Evolutionary conservation across 2,797 vertebrate genomes (phyloP), one percentile per base, ranked within the genome.

Genomic region (Sebastes kiyomatsui): DNA sequence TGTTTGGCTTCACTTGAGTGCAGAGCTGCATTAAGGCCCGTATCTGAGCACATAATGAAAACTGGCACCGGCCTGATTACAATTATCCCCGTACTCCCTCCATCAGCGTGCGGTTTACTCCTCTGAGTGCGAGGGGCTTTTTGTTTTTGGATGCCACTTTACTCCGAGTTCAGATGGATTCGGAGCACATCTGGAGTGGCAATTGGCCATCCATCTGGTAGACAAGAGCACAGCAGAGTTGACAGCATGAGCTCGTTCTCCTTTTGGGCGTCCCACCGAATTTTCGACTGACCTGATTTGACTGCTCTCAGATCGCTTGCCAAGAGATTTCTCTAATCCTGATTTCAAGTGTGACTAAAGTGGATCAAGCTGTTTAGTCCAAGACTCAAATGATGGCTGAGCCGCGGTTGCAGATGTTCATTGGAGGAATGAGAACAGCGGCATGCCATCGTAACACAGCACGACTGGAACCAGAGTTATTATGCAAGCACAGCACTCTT

Each of bases 281-380:
- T 92, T 88, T 88, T 80, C 72, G 6, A 30, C 88, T 88, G 92
- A 92, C 93, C 92, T 82, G 88, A 87, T 93, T 92, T 80, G 87
- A 86, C 89, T 87, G 85, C 88, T 77, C 75, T 92, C 90, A 92
- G 79, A 91, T 90, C 80, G 25, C 76, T 80, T 69, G 89, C 89
- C 91, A 92, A 87, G 86, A 94, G 87, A 89, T 90, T 91, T 90
- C 87, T 87, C 88, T 93, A 92, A 92, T 92, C 90, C 90, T 71
- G 91, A 93, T 91, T 92, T 92, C 82, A 90, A 94, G 93, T 92
- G 90, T 93, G 91, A 94, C 91, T 90, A 91, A 94, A 93, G 90
- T 94, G 91, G 91, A 93, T 94, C 80, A 88, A 87, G 84, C 87
- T 71, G 87, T 88, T 90, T 89, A 89, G 88, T 92, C 82, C 85